Conservation (phyloP, 2,888 invertebrate species). For the Pammene aurita region DNA sequence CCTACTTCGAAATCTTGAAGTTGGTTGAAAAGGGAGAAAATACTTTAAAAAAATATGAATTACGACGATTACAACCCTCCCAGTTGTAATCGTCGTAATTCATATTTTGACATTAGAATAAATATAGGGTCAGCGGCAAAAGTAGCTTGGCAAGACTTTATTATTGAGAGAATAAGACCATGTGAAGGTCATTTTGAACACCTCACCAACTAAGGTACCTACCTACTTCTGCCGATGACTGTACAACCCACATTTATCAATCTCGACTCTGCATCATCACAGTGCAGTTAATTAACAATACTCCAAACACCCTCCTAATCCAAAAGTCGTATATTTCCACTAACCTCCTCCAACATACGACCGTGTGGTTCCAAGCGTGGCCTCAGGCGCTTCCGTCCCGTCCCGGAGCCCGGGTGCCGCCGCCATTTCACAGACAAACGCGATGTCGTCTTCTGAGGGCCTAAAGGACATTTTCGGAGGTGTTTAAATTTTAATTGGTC, state of each 20-base stretch:
- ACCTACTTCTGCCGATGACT: no score
- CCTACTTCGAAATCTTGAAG: no score
- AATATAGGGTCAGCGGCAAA: no score
- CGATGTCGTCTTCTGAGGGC: constrained; percentile 21
- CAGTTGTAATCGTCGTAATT: no score
- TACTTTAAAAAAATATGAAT: no score
- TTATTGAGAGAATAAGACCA: no score
- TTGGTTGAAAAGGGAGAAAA: no score
- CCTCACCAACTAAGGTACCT: no score
- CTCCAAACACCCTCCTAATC: background rate
- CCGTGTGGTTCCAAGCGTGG: background rate
- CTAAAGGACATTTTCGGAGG: constrained; percentile 24
- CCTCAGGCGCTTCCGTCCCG: constrained; percentile 53
- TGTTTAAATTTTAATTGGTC: constrained; percentile 39
- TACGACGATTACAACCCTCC: no score
- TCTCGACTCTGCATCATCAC: background rate
- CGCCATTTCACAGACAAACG: constrained; percentile 19
- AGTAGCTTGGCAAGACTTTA: no score
- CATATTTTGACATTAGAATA: no score
- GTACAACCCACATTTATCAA: background rate
- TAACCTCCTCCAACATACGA: background rate
- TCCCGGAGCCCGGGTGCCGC: constrained; percentile 27
- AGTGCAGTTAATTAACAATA: constrained; percentile 11
- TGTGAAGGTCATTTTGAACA: no score
- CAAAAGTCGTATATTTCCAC: background rate